These are phyloP conservation scores for Cynodonichthys magdalenae DNA, from an alignment of 2,797 vertebrate species.

Conservation along the genomic window DNA sequence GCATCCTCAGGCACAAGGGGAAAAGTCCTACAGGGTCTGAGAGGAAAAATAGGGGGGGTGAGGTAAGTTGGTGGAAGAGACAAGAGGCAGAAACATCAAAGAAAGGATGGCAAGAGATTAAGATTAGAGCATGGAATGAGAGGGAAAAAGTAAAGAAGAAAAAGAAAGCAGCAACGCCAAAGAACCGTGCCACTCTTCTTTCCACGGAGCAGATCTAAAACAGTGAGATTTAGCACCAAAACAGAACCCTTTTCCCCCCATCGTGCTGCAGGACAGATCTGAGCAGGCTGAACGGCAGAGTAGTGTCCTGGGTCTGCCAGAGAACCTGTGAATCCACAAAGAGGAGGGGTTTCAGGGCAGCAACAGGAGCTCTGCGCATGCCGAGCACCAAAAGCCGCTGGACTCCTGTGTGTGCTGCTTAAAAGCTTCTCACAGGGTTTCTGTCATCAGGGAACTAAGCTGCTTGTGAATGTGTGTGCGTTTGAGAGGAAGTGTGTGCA, in stretches of 20 bases:
- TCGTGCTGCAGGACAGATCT: slow-evolving; percentile 55
- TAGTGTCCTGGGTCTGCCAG: slow-evolving; percentile 59
- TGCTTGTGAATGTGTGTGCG: slow-evolving; percentile 24
- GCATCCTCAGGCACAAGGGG: slow-evolving; percentile 41
- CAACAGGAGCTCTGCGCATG: slow-evolving; percentile 32
- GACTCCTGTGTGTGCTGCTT: slow-evolving; percentile 45
- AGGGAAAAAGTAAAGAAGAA: slow-evolving; percentile 23
- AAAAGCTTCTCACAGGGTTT: slow-evolving; percentile 54
- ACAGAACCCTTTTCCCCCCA: slow-evolving; percentile 31
- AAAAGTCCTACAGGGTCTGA: slow-evolving; percentile 34
- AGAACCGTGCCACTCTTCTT: not conserved
- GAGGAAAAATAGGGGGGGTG: slow-evolving; percentile 31
- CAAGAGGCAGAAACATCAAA: slow-evolving; percentile 15
- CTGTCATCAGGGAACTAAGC: slow-evolving; percentile 48
- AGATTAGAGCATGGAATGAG: slow-evolving; percentile 23
- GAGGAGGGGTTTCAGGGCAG: slow-evolving; percentile 48
- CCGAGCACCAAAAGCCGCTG: slow-evolving; percentile 43
- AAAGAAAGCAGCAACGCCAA: slow-evolving; percentile 4
- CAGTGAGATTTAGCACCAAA: slow-evolving; percentile 51
- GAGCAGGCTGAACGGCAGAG: slow-evolving; percentile 45
- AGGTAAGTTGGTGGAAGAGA: slow-evolving; percentile 60
- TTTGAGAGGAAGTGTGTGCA: slow-evolving; percentile 10
- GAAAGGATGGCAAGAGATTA: slow-evolving; percentile 6
- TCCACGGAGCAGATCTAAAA: slow-evolving; percentile 47
- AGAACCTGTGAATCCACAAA: slow-evolving; percentile 46